Percentiles rank a stretch among this genome's conserved stretches.
These are phyloP conservation scores for Botia kubotai DNA, from an alignment of 2,797 vertebrate genomes.

Conservation along the genomic window DNA sequence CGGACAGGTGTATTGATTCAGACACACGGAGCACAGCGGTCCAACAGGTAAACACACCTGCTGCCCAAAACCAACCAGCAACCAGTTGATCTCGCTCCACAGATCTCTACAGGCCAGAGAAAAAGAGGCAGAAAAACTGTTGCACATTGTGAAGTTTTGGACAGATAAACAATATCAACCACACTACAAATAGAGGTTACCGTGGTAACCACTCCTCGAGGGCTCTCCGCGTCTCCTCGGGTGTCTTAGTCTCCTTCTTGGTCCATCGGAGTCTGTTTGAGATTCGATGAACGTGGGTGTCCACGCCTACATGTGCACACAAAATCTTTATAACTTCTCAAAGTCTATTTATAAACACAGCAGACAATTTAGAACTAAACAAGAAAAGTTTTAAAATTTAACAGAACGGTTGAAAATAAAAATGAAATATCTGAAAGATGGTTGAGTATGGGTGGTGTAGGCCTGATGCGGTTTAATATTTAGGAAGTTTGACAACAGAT, in stretches of 20 bases:
- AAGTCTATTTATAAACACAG: no score
- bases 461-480: no score
- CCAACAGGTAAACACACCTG: conserved; percentile 88
- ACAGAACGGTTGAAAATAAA: no score
- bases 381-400: no score
- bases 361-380: no score
- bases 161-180: neutral
- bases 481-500: no score
- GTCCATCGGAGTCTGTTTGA: conserved; percentile 89
- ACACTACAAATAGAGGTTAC: conserved; percentile 70
- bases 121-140: neutral
- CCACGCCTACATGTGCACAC: conserved; percentile 82
- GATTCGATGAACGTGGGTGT: conserved; percentile 96
- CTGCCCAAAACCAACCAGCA: conserved; percentile 96
- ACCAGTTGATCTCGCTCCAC: conserved; percentile 94
- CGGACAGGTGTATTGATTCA: conserved; percentile 88
- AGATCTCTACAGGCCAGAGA: conserved; percentile 79
- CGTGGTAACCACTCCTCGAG: conserved; percentile 95
- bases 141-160: neutral
- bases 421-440: no score
- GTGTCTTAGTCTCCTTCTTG: conserved; percentile 80
- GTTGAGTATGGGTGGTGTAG: no score
- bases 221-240: conserved; percentile 85
- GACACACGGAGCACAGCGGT: conserved; percentile 87
- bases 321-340: neutral